A percentile compares a stretch with the other conserved stretches of the same genome.
Evolutionary conservation across 2,888 invertebrate species (phyloP).

Genomic region (Leptinotarsa juncta): DNA sequence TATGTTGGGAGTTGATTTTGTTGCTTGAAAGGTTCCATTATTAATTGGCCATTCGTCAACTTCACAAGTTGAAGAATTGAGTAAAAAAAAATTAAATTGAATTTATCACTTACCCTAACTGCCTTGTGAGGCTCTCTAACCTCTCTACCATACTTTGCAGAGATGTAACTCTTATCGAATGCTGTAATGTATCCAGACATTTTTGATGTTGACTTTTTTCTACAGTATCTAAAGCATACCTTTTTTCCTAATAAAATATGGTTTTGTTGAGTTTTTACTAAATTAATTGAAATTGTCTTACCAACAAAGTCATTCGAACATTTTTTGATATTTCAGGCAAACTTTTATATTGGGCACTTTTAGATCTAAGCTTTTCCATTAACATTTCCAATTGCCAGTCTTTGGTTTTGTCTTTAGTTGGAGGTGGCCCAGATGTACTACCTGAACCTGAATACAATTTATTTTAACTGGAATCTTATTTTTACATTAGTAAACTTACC

Average conservation of each 20-base stretch:
- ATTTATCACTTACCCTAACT: constrained; percentile 75
- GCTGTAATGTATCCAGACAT: constrained; percentile 91
- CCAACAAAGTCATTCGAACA: constrained; percentile 86
- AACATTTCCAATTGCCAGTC: constrained; percentile 87
- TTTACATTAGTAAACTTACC: background rate
- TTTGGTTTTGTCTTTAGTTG: constrained; percentile 71
- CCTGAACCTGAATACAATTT: constrained; percentile 34
- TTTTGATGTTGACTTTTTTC: constrained; percentile 89
- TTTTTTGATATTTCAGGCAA: constrained; percentile 89
- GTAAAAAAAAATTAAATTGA: background rate
- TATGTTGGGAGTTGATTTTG: too few species aligned
- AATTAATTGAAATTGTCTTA: constrained; percentile 64
- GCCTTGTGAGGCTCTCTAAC: constrained; percentile 89
- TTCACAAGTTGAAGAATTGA: too few species aligned
- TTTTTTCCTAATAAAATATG: constrained; percentile 78
- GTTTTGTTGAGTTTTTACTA: background rate
- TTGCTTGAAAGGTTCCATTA: too few species aligned
- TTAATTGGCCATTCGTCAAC: too few species aligned
- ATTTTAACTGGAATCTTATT: background rate
- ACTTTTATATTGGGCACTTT: constrained; percentile 83
- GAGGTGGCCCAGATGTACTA: constrained; percentile 48
- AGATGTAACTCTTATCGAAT: constrained; percentile 93
- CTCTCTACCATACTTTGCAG: constrained; percentile 92
- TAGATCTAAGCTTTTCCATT: constrained; percentile 92
- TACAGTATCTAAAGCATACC: constrained; percentile 86